Evolutionary conservation across 2,888 invertebrate species (phyloP), one percentile per base, ranked within the genome.

Genomic region (Brachylomia viminalis): DNA sequence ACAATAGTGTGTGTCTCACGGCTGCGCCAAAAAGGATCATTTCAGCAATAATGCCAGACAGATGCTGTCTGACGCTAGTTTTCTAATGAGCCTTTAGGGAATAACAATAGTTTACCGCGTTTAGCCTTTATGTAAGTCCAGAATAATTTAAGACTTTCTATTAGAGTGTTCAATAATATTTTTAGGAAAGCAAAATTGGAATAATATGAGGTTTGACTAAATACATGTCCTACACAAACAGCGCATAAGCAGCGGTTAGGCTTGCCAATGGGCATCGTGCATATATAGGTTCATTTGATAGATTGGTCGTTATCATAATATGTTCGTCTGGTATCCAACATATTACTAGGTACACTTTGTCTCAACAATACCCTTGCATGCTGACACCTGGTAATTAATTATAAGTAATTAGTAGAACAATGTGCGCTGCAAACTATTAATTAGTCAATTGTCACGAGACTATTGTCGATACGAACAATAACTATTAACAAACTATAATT

Each of bases 361-460:
- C 54, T 61, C 20, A 47, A 70, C 79, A 83, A 78, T 66, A 73
- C 52, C 65, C 61, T 70, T 67, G 66, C 61, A 82, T 80, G 80
- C 80, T 79, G 81, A 79, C 67, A 70, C 52, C 47, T 33, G 65
- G 66, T 71, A 83, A 82, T 82, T 83, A 79, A 79, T 82, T 70
- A 74, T 83, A 68, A 59, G 68, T 78, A 59, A 79, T 83, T 78
- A 58, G 56, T 66, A n/a, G 66, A 70, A 73, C 79, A 83, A 83
- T 83, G 52, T 83, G 42, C 54, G 56, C 66, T 62, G 38, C 61
- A 59, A 76, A 73, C 79, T 62, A 79, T 79, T 74, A 61, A 83
- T 83, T 78, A 83, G 27, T 71, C 69, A 67, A 47, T 52, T 52
- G 82, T 56, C 70, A 61, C 20, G 54, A 66, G 70, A 61, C 64